Evolutionary conservation across 2,888 invertebrate species (phyloP).

Genomic region (Aricia artaxerxes): DNA sequence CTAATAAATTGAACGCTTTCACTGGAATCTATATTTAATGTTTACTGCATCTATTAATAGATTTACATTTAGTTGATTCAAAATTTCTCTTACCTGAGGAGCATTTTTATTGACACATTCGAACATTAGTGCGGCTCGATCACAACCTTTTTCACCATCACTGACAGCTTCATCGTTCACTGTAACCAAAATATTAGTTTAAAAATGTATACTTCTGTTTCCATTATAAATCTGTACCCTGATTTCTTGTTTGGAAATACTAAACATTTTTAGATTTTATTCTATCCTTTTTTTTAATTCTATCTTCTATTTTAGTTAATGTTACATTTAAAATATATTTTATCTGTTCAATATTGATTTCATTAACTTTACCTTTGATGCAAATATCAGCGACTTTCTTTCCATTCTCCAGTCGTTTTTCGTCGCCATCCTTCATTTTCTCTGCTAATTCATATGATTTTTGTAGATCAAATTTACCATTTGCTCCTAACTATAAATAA

Average conservation of each 20-base stretch:
- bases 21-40: too few relatives aligned
- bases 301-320: too few relatives aligned
- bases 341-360: too few relatives aligned
- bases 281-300: too few relatives aligned
- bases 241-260: too few relatives aligned
- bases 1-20: too few relatives aligned
- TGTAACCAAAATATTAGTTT: slow-evolving; percentile 39
- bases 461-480: slow-evolving; percentile 57
- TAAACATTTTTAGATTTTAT: too few relatives aligned
- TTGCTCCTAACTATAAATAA: slow-evolving; percentile 38
- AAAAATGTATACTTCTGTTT: too few relatives aligned
- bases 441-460: slow-evolving; percentile 60
- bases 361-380: slow-evolving; percentile 31
- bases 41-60: too few relatives aligned
- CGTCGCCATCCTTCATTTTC: slow-evolving; percentile 56
- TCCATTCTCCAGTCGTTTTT: slow-evolving; percentile 56
- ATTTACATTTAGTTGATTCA: too few relatives aligned
- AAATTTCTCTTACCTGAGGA: slow-evolving; percentile 45
- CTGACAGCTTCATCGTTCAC: slow-evolving; percentile 52
- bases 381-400: slow-evolving; percentile 48
- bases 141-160: slow-evolving; percentile 59
- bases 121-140: slow-evolving; percentile 59
- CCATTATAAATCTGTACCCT: too few relatives aligned
- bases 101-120: slow-evolving; percentile 54
- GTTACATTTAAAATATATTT: too few relatives aligned